These are phyloP conservation scores for Stegodyphus dumicola DNA, from an alignment of 1,140 invertebrate species.

Conservation along the genomic window DNA sequence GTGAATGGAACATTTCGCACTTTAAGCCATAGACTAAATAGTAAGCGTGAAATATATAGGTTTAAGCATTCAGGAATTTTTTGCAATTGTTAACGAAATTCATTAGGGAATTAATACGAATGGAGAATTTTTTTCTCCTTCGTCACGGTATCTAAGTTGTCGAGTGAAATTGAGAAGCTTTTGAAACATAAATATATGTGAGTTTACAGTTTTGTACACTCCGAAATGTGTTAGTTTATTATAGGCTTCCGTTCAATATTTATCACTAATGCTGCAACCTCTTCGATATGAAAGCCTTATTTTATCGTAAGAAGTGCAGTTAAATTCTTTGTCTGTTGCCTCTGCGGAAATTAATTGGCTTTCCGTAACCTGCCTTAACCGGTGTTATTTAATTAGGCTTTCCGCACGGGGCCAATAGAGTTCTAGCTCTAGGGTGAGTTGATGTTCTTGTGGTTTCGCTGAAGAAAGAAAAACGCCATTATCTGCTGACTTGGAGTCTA, in stretches of 20 bases:
- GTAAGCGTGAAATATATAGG: too few relatives aligned
- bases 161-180: too few relatives aligned
- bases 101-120: too few relatives aligned
- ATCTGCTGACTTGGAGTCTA: conserved; percentile 48
- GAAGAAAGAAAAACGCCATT: conserved; percentile 43
- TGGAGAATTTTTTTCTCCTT: too few relatives aligned
- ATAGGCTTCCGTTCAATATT: background rate
- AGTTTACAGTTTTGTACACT: too few relatives aligned
- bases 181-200: too few relatives aligned
- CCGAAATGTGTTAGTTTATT: background rate
- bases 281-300: background rate
- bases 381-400: conserved; percentile 53
- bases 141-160: too few relatives aligned
- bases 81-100: too few relatives aligned
- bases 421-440: conserved; percentile 38
- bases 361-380: conserved; percentile 55
- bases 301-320: conserved; percentile 2
- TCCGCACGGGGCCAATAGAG: conserved; percentile 57
- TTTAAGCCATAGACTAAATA: too few relatives aligned
- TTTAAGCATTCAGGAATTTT: too few relatives aligned
- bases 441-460: conserved; percentile 48
- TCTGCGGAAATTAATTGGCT: conserved; percentile 50
- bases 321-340: conserved; percentile 41
- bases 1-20: too few relatives aligned
- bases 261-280: background rate